These are phyloP conservation scores for Ruditapes philippinarum DNA, from an alignment of 1,140 invertebrate genomes.

Conservation along the genomic window DNA sequence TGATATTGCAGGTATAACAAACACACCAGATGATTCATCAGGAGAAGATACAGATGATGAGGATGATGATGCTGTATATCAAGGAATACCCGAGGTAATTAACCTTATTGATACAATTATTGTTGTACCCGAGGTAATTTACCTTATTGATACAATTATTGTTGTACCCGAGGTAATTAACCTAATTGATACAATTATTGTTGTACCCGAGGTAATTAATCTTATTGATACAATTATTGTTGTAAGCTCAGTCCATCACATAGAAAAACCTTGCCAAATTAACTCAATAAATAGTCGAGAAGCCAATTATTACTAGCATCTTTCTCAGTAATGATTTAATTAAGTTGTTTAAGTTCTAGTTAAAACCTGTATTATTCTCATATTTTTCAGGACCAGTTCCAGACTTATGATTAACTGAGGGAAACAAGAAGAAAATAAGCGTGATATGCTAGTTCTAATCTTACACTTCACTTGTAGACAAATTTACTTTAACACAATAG, in stretches of 20 bases:
- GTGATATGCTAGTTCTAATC: not conserved
- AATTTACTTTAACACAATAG: not conserved
- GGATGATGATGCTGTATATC: conserved; percentile 67
- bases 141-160: not conserved
- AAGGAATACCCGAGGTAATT: conserved; percentile 39
- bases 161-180: not conserved
- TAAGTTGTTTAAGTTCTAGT: not conserved
- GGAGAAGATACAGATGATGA: conserved; percentile 77
- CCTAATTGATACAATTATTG: not conserved
- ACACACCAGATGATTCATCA: conserved; percentile 65
- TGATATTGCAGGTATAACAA: conserved; percentile 18
- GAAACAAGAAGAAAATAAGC: not conserved
- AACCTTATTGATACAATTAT: not conserved
- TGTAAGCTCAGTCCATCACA: not conserved
- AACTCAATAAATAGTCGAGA: not conserved
- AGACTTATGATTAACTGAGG: not conserved
- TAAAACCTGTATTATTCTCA: not conserved
- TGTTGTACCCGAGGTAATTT: not conserved
- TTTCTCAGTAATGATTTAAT: not conserved
- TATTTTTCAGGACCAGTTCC: conserved; percentile 21
- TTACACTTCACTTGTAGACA: not conserved
- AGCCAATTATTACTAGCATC: too few relatives aligned
- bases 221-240: not conserved
- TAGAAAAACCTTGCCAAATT: not conserved
- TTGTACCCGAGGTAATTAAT: not conserved